Percentiles rank a stretch among this genome's conserved stretches.
These are phyloP conservation scores for Limnephilus lunatus DNA, from an alignment of 2,888 invertebrate genomes.

Conservation along the genomic window DNA sequence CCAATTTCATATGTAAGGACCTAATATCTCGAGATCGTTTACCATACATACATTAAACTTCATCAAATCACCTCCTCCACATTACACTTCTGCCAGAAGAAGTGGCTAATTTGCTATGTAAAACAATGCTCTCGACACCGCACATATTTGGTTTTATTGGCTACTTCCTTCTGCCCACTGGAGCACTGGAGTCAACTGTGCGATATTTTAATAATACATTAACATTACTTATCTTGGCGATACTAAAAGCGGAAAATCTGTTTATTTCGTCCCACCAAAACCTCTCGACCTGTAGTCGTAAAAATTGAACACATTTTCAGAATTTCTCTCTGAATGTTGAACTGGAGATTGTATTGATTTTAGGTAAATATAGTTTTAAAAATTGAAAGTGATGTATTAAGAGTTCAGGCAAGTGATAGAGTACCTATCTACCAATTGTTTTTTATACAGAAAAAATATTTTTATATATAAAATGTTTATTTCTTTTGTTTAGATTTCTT, in stretches of 20 bases:
- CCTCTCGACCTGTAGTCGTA: background rate
- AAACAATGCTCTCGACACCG: background rate
- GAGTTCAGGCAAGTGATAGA: too few species aligned
- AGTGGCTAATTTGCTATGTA: background rate
- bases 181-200: background rate
- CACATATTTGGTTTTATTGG: slow-evolving; percentile 11
- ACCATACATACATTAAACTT: background rate
- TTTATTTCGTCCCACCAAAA: background rate
- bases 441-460: too few species aligned
- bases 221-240: background rate
- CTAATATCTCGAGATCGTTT: too few species aligned
- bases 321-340: too few species aligned
- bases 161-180: slow-evolving; percentile 24
- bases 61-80: background rate
- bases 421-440: too few species aligned
- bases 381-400: too few species aligned
- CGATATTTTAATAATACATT: background rate
- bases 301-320: background rate
- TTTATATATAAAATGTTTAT: too few species aligned
- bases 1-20: too few species aligned
- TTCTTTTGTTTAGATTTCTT: too few species aligned
- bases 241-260: background rate
- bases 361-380: too few species aligned
- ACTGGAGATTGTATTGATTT: too few species aligned
- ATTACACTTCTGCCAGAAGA: background rate